These are phyloP conservation scores for Chanos chanos DNA, from an alignment of 2,797 vertebrate species.

Conservation along the genomic window DNA sequence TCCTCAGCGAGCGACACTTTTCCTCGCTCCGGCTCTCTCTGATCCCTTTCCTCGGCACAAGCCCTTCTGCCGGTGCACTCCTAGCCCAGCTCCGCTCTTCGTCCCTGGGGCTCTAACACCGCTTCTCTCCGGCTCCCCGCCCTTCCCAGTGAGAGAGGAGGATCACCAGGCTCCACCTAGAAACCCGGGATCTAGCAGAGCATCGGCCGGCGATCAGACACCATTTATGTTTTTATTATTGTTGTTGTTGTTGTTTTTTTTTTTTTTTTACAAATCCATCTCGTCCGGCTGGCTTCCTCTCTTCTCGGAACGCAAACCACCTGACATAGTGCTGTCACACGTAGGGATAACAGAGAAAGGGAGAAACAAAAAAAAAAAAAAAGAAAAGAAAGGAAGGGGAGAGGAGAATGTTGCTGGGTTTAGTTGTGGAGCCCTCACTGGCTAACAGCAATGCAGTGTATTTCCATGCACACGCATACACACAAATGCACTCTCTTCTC, in stretches of 20 bases:
- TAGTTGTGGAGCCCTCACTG: slow-evolving; percentile 34
- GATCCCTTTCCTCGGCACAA: slow-evolving; percentile 50
- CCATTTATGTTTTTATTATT: neutral
- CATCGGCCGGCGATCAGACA: slow-evolving; percentile 24
- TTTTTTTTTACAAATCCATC: no score
- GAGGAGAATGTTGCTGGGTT: slow-evolving; percentile 44
- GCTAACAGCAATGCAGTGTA: slow-evolving; percentile 76
- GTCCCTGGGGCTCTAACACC: slow-evolving; percentile 51
- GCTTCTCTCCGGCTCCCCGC: slow-evolving; percentile 16
- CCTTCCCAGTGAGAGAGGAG: slow-evolving; percentile 46
- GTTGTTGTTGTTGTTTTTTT: neutral
- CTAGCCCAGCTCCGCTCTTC: slow-evolving; percentile 45
- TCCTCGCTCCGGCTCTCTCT: slow-evolving; percentile 39
- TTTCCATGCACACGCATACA: slow-evolving; percentile 41
- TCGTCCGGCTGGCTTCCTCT: neutral
- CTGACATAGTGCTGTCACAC: slow-evolving; percentile 27
- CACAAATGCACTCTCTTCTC: slow-evolving; percentile 32
- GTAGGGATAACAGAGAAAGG: slow-evolving; percentile 39
- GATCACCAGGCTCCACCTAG: slow-evolving; percentile 65
- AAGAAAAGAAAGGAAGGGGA: slow-evolving; percentile 35
- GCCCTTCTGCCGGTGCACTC: slow-evolving; percentile 16
- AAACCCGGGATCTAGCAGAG: slow-evolving; percentile 47
- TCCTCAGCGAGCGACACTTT: slow-evolving; percentile 50
- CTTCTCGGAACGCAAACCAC: neutral
- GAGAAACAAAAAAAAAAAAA: slow-evolving; percentile 39